Base-by-base conservation (phyloP, 2,888 invertebrate species). In the Drosophila limbata region DNA sequence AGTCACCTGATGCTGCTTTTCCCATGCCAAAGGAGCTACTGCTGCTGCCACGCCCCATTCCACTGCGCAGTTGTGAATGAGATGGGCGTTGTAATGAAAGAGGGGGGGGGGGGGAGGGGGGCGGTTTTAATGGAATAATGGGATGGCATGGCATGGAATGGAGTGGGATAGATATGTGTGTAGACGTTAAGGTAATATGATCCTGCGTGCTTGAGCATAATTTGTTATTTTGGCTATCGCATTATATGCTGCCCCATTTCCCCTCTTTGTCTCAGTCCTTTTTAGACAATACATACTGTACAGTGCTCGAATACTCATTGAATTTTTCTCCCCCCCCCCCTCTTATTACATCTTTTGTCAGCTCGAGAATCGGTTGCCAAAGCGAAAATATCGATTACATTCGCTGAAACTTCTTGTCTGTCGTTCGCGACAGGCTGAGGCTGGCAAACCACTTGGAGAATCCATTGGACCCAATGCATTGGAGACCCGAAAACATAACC, bases 141-240 rank as follows among this genome's bases (percentile, higher is more conserved):
- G 31, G 0, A 8, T n/a, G 35, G 8, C 2, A 5, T 21, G 25
- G 31, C 9, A 15, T 25, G 17, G 28, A 0, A 10, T 13, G 33
- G 5, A 37, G 42, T 47, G 42, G 37, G 45, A 28, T 31, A n/a
- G 25, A 28, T 39, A 48, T 19, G 60, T 35, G 28, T 28, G 28
- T 28, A 4, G 6, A 4, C 8, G 25, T 28, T 28, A 35, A 45
- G 73, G 83, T 84, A 83, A 83, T 69, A 69, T 72, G 83, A 83
- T 84, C 82, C 84, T 84, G 84, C 84, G 84, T 86, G 86, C 77
- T 75, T 47, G n/a, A 67, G 84, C 84, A 86, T 84, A 84, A 86
- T 84, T 84, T 84, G 84, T 84, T 86, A 86, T 84, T 86, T 84
- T 65, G 66, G 69, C 77, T 78, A 81, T 77, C 79, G 72, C 78